Evolutionary conservation across 2,797 vertebrate genomes (phyloP).

Genomic region (Cygnus olor): DNA sequence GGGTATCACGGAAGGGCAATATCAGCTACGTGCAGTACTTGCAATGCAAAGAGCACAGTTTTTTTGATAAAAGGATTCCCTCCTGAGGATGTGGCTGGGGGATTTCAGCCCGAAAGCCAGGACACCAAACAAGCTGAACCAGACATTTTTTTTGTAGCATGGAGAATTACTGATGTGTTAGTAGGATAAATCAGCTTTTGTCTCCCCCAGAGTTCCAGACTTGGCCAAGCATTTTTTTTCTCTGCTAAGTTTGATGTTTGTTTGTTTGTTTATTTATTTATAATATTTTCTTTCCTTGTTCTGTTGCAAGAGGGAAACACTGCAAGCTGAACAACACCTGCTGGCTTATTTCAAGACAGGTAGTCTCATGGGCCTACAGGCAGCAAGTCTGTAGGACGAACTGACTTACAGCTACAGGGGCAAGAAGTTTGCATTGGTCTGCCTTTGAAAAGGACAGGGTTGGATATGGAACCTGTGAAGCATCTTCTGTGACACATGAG

Average conservation of each 20-base stretch:
- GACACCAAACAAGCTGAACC: background rate
- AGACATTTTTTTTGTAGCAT: background rate
- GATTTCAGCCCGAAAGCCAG: background rate
- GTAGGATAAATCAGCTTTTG: background rate
- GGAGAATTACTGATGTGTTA: background rate
- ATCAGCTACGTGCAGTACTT: background rate
- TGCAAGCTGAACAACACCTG: background rate
- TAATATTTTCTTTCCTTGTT: background rate
- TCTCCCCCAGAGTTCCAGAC: background rate
- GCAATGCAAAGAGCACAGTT: background rate
- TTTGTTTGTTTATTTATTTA: background rate
- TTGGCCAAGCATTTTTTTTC: constrained; percentile 6
- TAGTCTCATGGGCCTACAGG: background rate
- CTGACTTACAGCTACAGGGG: background rate
- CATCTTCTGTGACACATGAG: rapidly evolving
- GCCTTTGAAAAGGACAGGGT: background rate
- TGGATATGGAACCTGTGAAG: background rate
- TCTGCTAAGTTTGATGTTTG: background rate
- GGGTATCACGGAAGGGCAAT: background rate
- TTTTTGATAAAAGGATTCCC: background rate
- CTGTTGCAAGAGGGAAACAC: background rate
- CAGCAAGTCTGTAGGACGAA: background rate
- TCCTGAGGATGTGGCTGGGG: background rate
- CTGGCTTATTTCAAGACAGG: background rate
- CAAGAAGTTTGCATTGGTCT: background rate